phyloP scores from a whole-genome alignment of 53 echinoderm and acorn worm genomes.

The Holothuria scabra region DNA sequence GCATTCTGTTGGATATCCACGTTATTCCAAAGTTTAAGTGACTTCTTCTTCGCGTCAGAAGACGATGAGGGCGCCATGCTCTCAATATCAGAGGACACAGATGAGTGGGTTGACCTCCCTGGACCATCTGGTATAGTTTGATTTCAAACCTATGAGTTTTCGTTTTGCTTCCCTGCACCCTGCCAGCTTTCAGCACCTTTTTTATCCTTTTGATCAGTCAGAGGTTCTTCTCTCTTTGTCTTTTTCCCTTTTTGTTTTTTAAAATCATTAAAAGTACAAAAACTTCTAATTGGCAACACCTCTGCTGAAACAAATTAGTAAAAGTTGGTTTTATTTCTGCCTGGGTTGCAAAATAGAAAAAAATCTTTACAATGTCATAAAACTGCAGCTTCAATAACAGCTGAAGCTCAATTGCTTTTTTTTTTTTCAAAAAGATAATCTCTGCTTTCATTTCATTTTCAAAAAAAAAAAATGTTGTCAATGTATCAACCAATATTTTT shows the following conservation, averaged over 20 bases:
- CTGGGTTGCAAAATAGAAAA: no score
- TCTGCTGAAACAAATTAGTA: no score
- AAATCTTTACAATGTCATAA: no score
- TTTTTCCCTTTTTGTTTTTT: not conserved
- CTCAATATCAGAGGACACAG: conserved; percentile 31
- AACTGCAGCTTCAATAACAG: no score
- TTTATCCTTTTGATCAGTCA: conserved; percentile 1
- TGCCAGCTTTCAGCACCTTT: conserved; percentile 38
- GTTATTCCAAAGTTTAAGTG: conserved; percentile 36
- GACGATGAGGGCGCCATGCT: conserved; percentile 35
- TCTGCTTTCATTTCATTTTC: no score
- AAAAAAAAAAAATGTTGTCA: no score
- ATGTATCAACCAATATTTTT: no score
- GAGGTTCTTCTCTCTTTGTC: not conserved
- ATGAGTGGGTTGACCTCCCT: conserved; percentile 20
- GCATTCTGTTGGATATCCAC: conserved; percentile 45
- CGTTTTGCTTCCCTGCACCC: conserved; percentile 40
- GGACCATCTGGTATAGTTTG: conserved; percentile 36
- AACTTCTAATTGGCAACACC: no score
- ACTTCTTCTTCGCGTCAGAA: conserved; percentile 34
- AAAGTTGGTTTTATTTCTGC: no score
- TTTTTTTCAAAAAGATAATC: no score
- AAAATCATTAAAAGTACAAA: no score
- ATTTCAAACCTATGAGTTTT: not conserved
- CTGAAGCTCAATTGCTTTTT: no score